Base-by-base conservation (phyloP, 2,888 invertebrate genomes). In the Stenchaetothrips biformis region DNA sequence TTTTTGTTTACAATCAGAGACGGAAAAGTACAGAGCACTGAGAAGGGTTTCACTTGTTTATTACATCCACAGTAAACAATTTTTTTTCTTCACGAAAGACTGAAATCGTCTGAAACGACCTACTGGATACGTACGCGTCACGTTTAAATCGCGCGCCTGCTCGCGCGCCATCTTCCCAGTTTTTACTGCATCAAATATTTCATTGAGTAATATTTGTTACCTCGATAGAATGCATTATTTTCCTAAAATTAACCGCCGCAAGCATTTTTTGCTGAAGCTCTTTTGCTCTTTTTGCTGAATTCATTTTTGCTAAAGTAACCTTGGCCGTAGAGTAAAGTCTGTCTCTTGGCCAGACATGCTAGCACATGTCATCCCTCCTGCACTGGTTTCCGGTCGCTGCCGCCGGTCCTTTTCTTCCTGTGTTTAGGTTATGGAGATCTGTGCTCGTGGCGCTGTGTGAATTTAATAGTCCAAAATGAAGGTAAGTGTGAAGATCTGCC, bases 381-480 rank as follows among this genome's bases (percentile, higher is more conserved):
- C 1, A 2, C 53, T 53, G 21, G 67, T 67, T 67, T 67, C 67
- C 67, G 67, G 67, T 21, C 6, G 21, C 67, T n/a, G n/a, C n/a
- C n/a, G 21, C 67, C 67, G 67, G 67, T 67, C 67, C 67, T 67
- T 67, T 67, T 67, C 67, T 67, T 67, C 67, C 67, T 67, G 67
- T 21, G 21, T 21, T 67, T 21, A 21, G 67, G 67, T 67, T 67
- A 67, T 67, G 67, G 67, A n/a, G 21, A 67, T 67, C 21, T 67
- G 67, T 67, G 67, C 67, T 67, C 67, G 67, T 67, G 67, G 67
- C 67, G 67, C 67, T 21, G 21, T 9, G 18, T n/a, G 9, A 67
- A 7, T 21, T 21, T 21, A 67, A 67, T 21, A 67, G 21, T 4
- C 21, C 21, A 25, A 67, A 67, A 67, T 67, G 67, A 67, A 67